Percentiles rank a stretch among this genome's conserved stretches.
These are phyloP conservation scores for Nicator chloris DNA, from an alignment of 2,113 vertebrate species.

Conservation along the genomic window DNA sequence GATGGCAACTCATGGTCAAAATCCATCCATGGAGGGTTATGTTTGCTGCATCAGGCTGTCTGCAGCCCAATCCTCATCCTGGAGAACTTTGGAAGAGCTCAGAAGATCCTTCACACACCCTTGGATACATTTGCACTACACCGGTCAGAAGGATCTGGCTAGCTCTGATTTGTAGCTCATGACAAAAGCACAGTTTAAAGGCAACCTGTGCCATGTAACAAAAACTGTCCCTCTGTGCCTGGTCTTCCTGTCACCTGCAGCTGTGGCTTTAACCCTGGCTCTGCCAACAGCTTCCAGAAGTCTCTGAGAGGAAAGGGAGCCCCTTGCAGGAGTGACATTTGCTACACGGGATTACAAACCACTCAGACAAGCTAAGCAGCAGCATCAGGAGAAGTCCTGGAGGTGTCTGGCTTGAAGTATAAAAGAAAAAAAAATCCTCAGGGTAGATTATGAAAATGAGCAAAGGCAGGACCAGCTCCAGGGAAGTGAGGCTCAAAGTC, in stretches of 20 bases:
- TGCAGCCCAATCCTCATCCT: neutral
- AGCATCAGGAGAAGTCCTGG: neutral
- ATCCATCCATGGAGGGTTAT: neutral
- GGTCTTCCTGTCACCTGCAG: neutral
- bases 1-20: neutral
- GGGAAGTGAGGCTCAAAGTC: neutral
- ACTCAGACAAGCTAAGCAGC: neutral
- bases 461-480: neutral
- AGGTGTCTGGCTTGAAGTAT: neutral
- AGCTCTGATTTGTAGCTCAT: neutral
- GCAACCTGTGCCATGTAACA: neutral
- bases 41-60: neutral
- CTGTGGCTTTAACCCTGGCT: neutral
- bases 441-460: neutral
- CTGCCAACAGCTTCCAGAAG: neutral
- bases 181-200: neutral
- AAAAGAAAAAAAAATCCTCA: neutral
- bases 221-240: neutral
- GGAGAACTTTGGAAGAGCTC: neutral
- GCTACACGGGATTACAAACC: neutral
- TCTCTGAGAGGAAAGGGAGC: neutral
- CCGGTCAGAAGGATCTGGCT: neutral
- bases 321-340: neutral
- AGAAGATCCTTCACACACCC: neutral
- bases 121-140: fast-evolving